phyloP scores from a whole-genome alignment of 2,888 invertebrate genomes.

The Amblyteles armatorius region DNA sequence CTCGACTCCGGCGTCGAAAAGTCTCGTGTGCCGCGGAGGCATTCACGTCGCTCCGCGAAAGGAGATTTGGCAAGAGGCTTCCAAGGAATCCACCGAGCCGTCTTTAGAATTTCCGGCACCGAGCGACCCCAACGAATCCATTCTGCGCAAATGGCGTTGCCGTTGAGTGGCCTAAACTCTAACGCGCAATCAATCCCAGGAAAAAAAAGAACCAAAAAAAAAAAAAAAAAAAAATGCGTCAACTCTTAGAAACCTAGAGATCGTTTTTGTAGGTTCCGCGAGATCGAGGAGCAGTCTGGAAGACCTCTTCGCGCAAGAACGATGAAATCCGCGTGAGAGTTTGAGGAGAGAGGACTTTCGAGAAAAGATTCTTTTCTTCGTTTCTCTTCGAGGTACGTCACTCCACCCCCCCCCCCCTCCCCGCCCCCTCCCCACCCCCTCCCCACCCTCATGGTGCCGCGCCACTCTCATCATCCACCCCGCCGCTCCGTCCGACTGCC shows the following conservation, averaged over 20 bases:
- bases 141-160: constrained; percentile 30
- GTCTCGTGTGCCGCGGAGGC: constrained; percentile 35
- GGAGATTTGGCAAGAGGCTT: constrained; percentile 50
- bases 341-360: background rate
- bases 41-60: constrained; percentile 46
- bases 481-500: constrained; percentile 2
- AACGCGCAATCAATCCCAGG: constrained; percentile 39
- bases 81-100: constrained; percentile 23
- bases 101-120: constrained; percentile 9
- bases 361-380: constrained; percentile 26
- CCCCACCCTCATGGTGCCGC: constrained; percentile 11
- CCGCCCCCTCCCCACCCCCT: too few relatives aligned
- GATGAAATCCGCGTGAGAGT: background rate
- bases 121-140: constrained; percentile 15
- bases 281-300: background rate
- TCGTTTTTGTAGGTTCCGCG: constrained; percentile 10
- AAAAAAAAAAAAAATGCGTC: background rate
- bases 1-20: constrained; percentile 53
- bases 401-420: too few relatives aligned
- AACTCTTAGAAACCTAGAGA: background rate
- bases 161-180: constrained; percentile 36
- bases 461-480: constrained; percentile 67
- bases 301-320: constrained; percentile 26
- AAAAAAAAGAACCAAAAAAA: background rate
- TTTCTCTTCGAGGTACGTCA: constrained; percentile 38